Evolutionary conservation across 2,797 vertebrate species (phyloP).

Genomic region (Toxotes lorentzi): DNA sequence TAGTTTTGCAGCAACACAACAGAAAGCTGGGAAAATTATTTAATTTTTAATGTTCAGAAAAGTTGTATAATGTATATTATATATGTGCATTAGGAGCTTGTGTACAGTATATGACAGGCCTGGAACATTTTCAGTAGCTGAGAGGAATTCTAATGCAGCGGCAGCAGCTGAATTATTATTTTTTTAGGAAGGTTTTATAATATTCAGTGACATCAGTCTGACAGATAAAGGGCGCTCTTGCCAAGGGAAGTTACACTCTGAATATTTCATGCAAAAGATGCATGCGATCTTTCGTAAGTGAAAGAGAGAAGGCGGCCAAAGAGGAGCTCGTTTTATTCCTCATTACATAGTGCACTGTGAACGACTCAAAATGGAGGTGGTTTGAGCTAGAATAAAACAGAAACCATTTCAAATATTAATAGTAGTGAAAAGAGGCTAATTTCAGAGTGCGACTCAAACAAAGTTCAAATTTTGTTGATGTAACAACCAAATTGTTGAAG

Average conservation of each 20-base stretch:
- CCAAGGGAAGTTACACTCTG: constrained; percentile 44
- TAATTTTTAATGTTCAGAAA: background rate
- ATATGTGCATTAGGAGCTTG: no score
- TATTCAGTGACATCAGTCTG: constrained; percentile 9
- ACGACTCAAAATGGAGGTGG: background rate
- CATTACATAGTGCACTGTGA: constrained; percentile 1
- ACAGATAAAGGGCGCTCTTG: constrained; percentile 29
- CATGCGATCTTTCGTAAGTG: constrained; percentile 37
- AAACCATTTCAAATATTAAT: background rate
- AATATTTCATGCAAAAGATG: constrained; percentile 65
- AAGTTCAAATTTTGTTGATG: no score
- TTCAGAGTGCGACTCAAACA: constrained; percentile 1
- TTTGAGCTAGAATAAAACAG: constrained; percentile 16
- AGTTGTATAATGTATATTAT: no score
- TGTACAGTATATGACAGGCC: no score
- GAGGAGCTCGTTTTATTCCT: constrained; percentile 20
- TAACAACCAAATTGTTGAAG: background rate
- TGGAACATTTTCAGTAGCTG: no score
- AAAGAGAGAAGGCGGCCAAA: constrained; percentile 38
- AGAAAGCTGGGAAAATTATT: background rate
- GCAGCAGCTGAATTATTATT: background rate
- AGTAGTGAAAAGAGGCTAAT: background rate
- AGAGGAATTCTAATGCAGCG: background rate
- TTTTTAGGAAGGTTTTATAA: background rate
- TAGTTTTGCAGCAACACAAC: constrained; percentile 15